phyloP scores from a whole-genome alignment of 2,113 vertebrate species.

The Fulmarus glacialis region DNA sequence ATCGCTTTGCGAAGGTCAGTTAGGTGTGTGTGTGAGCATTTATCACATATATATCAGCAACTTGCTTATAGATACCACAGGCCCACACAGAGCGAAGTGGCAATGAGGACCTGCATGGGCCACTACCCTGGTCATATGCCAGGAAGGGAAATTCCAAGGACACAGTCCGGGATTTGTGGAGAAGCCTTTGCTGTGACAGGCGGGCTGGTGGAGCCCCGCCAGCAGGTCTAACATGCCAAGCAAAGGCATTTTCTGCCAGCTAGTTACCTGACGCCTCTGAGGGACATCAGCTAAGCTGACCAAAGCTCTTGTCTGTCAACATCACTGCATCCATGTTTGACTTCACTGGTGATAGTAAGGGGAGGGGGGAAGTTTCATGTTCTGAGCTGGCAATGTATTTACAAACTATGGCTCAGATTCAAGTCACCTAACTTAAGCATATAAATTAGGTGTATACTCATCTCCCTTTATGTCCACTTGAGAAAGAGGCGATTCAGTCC shows the following conservation, averaged over 20 bases:
- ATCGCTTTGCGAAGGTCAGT: neutral
- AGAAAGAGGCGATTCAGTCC: neutral
- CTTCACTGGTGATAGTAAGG: neutral
- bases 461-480: neutral
- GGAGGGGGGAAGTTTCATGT: neutral
- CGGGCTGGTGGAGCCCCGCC: neutral
- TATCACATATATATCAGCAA: neutral
- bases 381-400: neutral
- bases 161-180: neutral
- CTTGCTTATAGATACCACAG: neutral
- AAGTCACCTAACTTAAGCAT: neutral
- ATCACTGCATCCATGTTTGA: neutral
- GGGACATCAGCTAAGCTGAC: neutral
- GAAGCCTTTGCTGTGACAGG: neutral
- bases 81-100: fast-evolving
- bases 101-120: neutral
- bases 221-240: neutral
- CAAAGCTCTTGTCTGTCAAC: neutral
- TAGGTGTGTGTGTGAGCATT: neutral
- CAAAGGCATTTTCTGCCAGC: neutral
- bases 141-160: neutral
- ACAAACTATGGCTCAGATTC: neutral
- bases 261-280: neutral
- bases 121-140: fast-evolving
- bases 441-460: neutral